Conservation (phyloP, 1,140 invertebrate genomes). For the Scaptomyza graminum region DNA sequence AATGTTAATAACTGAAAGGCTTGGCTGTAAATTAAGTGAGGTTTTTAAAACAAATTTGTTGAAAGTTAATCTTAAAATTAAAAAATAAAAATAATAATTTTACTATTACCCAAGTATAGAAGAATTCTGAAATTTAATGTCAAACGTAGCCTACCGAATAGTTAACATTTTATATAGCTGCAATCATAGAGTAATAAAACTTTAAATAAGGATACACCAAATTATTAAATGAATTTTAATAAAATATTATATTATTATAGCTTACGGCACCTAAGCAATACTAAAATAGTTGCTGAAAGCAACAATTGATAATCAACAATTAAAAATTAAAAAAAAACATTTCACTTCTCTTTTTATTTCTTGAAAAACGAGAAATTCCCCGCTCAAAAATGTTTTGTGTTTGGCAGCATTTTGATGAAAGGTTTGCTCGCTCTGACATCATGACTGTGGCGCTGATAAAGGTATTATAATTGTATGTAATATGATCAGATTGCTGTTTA, state of each 20-base stretch:
- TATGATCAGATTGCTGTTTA: too few relatives aligned
- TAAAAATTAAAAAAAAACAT: background rate
- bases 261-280: background rate
- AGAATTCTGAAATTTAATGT: too few relatives aligned
- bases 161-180: too few relatives aligned
- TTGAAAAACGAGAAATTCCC: slow-evolving; percentile 37
- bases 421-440: background rate
- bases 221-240: too few relatives aligned
- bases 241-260: too few relatives aligned
- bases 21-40: slow-evolving; percentile 13
- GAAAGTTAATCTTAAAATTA: too few relatives aligned
- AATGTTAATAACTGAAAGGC: background rate
- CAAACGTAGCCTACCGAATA: too few relatives aligned
- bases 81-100: too few relatives aligned
- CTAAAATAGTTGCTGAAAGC: background rate
- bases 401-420: slow-evolving; percentile 6
- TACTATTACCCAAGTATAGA: too few relatives aligned
- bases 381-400: slow-evolving; percentile 8
- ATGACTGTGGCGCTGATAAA: background rate
- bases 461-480: background rate
- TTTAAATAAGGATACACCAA: too few relatives aligned
- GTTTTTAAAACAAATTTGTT: too few relatives aligned
- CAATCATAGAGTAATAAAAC: too few relatives aligned
- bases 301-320: slow-evolving; percentile 16
- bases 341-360: background rate